Evolutionary conservation across 2,888 invertebrate genomes (phyloP), one percentile per base, ranked within the genome.

Genomic region (Tipula confusa): DNA sequence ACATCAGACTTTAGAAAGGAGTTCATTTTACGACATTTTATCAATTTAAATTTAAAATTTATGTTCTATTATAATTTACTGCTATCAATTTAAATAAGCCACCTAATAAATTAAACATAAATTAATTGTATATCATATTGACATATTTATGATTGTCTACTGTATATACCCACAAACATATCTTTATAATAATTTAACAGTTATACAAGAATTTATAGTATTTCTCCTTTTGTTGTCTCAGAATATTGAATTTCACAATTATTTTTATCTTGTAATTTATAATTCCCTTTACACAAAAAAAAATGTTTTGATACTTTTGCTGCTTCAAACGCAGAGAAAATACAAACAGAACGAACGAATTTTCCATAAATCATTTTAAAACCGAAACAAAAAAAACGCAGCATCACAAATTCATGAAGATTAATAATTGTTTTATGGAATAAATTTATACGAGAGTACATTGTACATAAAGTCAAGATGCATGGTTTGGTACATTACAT

Each of bases 331-430:
- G 18, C 18, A 15, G 1, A 48, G 48, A 48, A 33, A 18, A 2
- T 1, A 48, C 6, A 48, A 4, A 64, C 64, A 64, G 64, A 64
- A 64, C 24, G 24, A 64, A 64, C 18, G 64, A 64, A 64, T 64
- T 64, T 64, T 64, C 64, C 64, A 64, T 64, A 64, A 64, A 64
- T 64, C 64, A 64, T 64, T 64, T 64, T 64, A 64, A 43, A 64
- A 64, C 24, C 64, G 64, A 11, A 24, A 43, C 6, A 43, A 64
- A 64, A n/a, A n/a, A 64, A 64, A 64, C 24, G 64, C 64, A 64
- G 64, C 64, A 64, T 64, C 64, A 64, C 64, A 64, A 64, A 64
- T 64, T 64, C 64, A 64, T 64, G 64, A 64, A 64, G 64, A 64
- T 64, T 64, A 64, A 64, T 64, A 64, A 64, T 64, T 64, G 64